Conservation (phyloP, 2,797 vertebrate genomes). For the Acipenser oxyrinchus region DNA sequence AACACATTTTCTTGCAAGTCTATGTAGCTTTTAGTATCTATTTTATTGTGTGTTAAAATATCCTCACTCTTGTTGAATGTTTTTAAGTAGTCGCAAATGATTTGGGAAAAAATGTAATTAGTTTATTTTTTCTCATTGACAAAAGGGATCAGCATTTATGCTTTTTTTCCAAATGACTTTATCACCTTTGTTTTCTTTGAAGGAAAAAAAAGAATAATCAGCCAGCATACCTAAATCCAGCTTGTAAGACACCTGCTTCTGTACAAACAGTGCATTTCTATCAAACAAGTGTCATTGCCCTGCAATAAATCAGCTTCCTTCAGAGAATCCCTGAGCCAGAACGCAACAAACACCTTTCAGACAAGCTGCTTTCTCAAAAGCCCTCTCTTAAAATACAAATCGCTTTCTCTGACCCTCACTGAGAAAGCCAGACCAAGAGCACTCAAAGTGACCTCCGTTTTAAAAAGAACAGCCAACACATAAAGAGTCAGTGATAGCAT, state of each 20-base stretch:
- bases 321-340: slow-evolving; percentile 29
- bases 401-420: slow-evolving; percentile 36
- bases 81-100: slow-evolving; percentile 17
- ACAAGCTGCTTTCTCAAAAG: slow-evolving; percentile 17
- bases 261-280: slow-evolving; percentile 27
- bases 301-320: slow-evolving; percentile 31
- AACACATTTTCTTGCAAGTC: not conserved
- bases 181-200: slow-evolving; percentile 4
- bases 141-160: not conserved
- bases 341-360: slow-evolving; percentile 12
- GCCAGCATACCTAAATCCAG: slow-evolving; percentile 16
- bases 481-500: not conserved
- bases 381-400: slow-evolving; percentile 45
- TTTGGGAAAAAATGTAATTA: not conserved
- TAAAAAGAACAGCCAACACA: slow-evolving; percentile 17
- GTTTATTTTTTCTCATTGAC: not conserved
- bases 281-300: slow-evolving; percentile 36
- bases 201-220: slow-evolving; percentile 6
- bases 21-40: not conserved
- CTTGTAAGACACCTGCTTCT: slow-evolving; percentile 17
- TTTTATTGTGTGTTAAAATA: not conserved
- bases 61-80: not conserved
- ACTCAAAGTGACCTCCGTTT: slow-evolving; percentile 43
- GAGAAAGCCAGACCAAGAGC: slow-evolving; percentile 26
- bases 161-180: not conserved